Percentiles rank a stretch among this genome's conserved stretches.
Conservation (phyloP, 2,888 invertebrate genomes). For the Tenthredo scrophulariae region DNA sequence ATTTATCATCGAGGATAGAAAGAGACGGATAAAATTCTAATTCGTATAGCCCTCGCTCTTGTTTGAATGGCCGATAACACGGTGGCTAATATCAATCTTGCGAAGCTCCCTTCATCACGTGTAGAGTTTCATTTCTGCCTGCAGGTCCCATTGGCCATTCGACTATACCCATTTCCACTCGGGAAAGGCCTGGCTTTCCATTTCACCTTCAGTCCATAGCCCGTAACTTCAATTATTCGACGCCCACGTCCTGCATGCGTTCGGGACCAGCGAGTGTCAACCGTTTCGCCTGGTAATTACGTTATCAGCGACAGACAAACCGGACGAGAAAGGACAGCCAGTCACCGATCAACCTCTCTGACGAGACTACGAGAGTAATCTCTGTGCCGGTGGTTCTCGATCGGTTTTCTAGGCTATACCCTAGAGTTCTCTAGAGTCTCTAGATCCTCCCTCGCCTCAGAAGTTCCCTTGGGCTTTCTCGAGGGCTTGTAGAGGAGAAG, state of each 20-base stretch:
- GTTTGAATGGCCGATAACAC: constrained; percentile 28
- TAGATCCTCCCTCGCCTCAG: constrained; percentile 3
- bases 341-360: constrained; percentile 39
- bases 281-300: constrained; percentile 21
- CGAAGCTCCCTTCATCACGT: not conserved
- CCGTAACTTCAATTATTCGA: constrained; percentile 3
- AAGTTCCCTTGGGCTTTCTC: constrained; percentile 10
- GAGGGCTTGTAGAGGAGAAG: not conserved
- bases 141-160: not conserved
- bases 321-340: constrained; percentile 32
- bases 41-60: not conserved
- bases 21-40: constrained; percentile 16
- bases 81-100: constrained; percentile 35
- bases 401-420: not conserved
- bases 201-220: not conserved
- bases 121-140: not conserved
- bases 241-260: not conserved
- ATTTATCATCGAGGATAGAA: constrained; percentile 19
- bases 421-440: not conserved
- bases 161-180: not conserved
- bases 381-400: not conserved
- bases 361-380: constrained; percentile 16
- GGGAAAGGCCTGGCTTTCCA: not conserved
- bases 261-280: constrained; percentile 5
- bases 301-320: constrained; percentile 45